A percentile compares a stretch with the other conserved stretches of the same genome.
These are phyloP conservation scores for Tethya wilhelma DNA, from an alignment of 37 sponge, comb jelly and placozoan species.

Conservation along the genomic window DNA sequence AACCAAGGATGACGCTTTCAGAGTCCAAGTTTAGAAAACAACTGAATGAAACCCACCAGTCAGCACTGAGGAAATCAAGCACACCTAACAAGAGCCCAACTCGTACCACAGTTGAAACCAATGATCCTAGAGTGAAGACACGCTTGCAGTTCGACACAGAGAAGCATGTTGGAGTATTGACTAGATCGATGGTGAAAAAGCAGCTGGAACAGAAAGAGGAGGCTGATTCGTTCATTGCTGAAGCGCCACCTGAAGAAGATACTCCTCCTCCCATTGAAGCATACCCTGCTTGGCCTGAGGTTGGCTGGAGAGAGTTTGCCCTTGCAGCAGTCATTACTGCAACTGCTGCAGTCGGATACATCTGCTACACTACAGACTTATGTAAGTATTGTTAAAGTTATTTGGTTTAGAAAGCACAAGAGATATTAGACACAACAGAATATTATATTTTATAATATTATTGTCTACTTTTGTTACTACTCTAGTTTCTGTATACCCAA, in stretches of 20 bases:
- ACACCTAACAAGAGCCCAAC: constrained; percentile 22
- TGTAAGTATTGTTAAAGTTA: constrained; percentile 8
- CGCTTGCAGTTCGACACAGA: background rate
- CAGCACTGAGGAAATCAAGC: background rate
- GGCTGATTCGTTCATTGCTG: background rate
- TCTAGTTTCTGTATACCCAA: too few species aligned
- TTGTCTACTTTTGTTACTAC: too few species aligned
- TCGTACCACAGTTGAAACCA: background rate
- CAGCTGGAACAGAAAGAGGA: background rate
- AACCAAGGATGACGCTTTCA: constrained; percentile 19
- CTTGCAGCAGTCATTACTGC: constrained; percentile 14
- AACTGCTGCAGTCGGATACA: constrained; percentile 15
- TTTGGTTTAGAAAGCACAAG: background rate
- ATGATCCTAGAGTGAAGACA: background rate
- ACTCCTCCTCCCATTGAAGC: background rate
- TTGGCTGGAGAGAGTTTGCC: constrained; percentile 31
- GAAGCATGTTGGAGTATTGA: background rate
- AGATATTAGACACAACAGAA: background rate
- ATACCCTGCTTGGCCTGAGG: background rate
- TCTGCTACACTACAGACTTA: constrained; percentile 12
- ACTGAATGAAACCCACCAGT: background rate
- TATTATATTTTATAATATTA: background rate
- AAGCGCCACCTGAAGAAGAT: background rate
- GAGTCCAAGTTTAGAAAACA: constrained; percentile 12
- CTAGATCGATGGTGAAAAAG: background rate